Conservation (phyloP, 2,888 invertebrate species). For the Teleiodes luculella region DNA sequence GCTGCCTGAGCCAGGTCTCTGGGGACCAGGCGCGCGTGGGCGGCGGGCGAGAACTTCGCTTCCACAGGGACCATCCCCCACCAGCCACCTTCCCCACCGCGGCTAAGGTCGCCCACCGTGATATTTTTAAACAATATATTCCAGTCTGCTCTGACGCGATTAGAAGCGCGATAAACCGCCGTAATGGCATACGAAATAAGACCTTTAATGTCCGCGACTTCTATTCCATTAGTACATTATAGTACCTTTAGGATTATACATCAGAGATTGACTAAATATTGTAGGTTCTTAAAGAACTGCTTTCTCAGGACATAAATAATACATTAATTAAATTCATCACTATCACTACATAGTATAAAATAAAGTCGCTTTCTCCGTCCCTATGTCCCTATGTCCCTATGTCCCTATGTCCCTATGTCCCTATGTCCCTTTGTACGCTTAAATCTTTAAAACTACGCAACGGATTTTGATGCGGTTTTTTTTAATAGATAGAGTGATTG, state of each 20-base stretch:
- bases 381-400: no score
- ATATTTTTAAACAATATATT: constrained; percentile 65
- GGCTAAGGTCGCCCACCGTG: constrained; percentile 52
- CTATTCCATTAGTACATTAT: neutral
- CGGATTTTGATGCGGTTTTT: no score
- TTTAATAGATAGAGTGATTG: no score
- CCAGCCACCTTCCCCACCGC: constrained; percentile 49
- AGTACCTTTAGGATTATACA: neutral
- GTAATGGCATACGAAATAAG: neutral
- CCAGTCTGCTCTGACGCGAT: constrained; percentile 15
- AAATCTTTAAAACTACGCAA: no score
- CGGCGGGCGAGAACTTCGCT: constrained; percentile 68
- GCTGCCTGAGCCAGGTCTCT: constrained; percentile 66
- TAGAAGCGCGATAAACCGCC: constrained; percentile 8
- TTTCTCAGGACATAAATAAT: no score
- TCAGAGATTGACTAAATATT: neutral
- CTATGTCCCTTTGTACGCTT: no score
- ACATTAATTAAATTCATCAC: no score
- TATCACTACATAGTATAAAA: no score
- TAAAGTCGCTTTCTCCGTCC: no score
- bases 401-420: no score
- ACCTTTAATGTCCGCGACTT: neutral
- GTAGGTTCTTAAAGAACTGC: neutral
- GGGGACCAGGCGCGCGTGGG: constrained; percentile 58
- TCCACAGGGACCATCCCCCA: constrained; percentile 61